Evolutionary conservation across 2,797 vertebrate genomes (phyloP).

Genomic region (Manis javanica): DNA sequence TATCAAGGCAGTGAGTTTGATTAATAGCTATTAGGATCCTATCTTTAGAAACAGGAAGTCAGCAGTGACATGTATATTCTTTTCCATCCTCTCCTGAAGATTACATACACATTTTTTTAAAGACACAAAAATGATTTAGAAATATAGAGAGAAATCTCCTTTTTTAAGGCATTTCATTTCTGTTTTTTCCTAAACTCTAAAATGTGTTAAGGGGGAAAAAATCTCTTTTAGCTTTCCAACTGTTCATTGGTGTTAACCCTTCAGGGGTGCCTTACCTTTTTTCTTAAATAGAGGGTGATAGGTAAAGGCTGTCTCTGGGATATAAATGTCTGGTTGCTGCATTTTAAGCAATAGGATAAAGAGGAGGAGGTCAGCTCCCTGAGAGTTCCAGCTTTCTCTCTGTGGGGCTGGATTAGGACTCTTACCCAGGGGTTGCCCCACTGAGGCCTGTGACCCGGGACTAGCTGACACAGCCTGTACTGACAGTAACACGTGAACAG

Average conservation of each 20-base stretch:
- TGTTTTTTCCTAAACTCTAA: slow-evolving; percentile 73
- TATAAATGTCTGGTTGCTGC: background rate
- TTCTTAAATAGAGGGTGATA: background rate
- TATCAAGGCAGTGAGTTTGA: background rate
- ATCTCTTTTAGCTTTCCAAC: slow-evolving; percentile 11
- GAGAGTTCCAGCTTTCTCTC: background rate
- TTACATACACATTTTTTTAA: slow-evolving; percentile 57
- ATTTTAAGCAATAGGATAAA: background rate
- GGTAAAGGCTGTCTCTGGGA: background rate
- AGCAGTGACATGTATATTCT: slow-evolving; percentile 13
- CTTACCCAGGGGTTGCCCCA: background rate
- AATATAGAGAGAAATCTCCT: slow-evolving; percentile 55
- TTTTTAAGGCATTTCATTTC: slow-evolving; percentile 65
- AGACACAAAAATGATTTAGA: slow-evolving; percentile 60
- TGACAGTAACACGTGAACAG: slow-evolving; percentile 41
- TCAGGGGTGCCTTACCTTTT: background rate
- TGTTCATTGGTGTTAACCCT: background rate
- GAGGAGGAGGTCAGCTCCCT: background rate
- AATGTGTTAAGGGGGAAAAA: background rate
- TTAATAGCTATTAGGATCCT: slow-evolving; percentile 39
- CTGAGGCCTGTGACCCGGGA: background rate
- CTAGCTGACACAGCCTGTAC: slow-evolving; percentile 40
- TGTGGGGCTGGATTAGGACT: slow-evolving; percentile 37
- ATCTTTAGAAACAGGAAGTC: slow-evolving; percentile 73
- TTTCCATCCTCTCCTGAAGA: slow-evolving; percentile 50